These are phyloP conservation scores for Okapia johnstoni DNA, from an alignment of 2,113 vertebrate species.

Conservation along the genomic window DNA sequence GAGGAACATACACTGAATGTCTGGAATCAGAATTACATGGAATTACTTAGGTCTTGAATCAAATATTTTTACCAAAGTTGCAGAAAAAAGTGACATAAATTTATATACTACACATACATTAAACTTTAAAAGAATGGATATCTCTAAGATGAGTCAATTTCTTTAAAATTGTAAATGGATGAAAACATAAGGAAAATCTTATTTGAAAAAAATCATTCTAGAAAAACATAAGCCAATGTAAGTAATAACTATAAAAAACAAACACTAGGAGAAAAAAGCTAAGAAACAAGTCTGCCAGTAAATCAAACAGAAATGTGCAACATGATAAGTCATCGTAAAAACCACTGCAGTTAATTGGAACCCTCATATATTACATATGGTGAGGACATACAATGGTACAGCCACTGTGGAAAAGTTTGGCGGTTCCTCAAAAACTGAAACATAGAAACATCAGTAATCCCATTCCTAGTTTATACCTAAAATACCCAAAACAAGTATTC, in stretches of 20 bases:
- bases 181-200: background rate
- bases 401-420: background rate
- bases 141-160: background rate
- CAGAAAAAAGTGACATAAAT: background rate
- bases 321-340: background rate
- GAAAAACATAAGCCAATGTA: background rate
- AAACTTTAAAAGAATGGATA: background rate
- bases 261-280: background rate
- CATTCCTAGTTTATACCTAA: background rate
- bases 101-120: background rate
- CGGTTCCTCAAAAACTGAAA: conserved; percentile 3
- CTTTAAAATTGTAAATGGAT: background rate
- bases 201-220: background rate
- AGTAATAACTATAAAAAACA: background rate
- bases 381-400: background rate
- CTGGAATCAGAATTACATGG: background rate
- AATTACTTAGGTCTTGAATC: background rate
- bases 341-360: background rate
- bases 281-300: background rate
- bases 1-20: background rate
- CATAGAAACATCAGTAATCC: background rate
- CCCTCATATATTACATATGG: background rate
- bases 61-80: background rate
- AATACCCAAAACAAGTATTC: background rate
- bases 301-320: conserved; percentile 1